These are phyloP conservation scores for Danio albolineatus DNA, from an alignment of 2,797 vertebrate genomes.

Conservation along the genomic window DNA sequence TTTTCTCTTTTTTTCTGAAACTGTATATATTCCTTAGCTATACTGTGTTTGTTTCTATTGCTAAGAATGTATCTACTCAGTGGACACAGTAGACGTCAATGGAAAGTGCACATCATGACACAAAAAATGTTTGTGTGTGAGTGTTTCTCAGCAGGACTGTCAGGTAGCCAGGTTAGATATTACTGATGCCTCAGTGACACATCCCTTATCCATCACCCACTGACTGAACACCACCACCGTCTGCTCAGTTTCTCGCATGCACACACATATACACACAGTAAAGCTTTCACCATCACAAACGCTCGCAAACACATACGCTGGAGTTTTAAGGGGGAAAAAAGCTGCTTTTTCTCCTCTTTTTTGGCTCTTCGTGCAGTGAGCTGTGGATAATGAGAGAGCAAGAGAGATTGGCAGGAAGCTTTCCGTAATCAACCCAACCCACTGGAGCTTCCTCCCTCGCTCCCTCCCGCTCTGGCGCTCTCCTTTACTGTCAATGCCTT, in stretches of 20 bases:
- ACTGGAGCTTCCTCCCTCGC: constrained; percentile 12
- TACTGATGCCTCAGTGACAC: constrained; percentile 50
- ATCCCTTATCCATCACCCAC: constrained; percentile 53
- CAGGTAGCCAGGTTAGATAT: constrained; percentile 58
- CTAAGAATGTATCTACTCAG: not conserved
- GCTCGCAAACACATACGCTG: not conserved
- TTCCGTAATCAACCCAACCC: constrained; percentile 43
- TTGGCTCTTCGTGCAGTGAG: constrained; percentile 14
- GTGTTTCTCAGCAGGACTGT: constrained; percentile 29
- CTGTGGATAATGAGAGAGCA: constrained; percentile 47
- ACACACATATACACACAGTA: constrained; percentile 29
- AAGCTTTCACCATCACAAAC: constrained; percentile 1
- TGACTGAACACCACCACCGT: constrained; percentile 47
- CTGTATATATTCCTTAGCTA: not conserved
- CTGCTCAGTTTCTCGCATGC: constrained; percentile 18
- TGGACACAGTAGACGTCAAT: not conserved
- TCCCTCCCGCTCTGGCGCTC: constrained; percentile 19
- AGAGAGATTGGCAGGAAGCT: not conserved
- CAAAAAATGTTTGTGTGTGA: not conserved
- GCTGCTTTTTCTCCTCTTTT: not conserved
- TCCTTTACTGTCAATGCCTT: constrained; percentile 25
- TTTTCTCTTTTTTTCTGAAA: not conserved
- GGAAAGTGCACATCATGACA: constrained; percentile 5
- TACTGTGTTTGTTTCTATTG: not conserved
- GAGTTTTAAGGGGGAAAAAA: not conserved